phyloP scores from a whole-genome alignment of 2,797 vertebrate species.

The Pyrocephalus nanus region DNA sequence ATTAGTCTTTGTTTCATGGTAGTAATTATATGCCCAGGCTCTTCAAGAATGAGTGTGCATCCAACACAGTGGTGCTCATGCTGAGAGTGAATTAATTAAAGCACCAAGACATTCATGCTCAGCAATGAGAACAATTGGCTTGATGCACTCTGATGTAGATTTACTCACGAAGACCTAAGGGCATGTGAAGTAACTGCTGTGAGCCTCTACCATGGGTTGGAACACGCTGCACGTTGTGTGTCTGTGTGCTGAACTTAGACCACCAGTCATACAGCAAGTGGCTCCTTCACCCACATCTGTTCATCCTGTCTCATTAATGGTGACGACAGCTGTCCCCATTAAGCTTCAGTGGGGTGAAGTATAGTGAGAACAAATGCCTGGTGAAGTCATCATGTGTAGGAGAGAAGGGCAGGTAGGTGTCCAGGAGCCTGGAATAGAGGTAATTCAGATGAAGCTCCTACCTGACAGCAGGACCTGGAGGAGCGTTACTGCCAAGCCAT shows the following conservation, averaged over 20 bases:
- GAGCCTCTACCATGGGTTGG: neutral
- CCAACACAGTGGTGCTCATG: neutral
- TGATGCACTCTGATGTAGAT: neutral
- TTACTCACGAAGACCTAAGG: neutral
- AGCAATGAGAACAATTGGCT: neutral
- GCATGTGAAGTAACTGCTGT: neutral
- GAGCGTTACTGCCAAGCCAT: slow-evolving; percentile 5
- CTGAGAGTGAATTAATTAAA: slow-evolving; percentile 58
- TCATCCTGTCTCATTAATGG: neutral
- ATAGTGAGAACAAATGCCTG: neutral
- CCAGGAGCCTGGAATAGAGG: neutral
- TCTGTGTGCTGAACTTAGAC: neutral
- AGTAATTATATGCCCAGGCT: neutral
- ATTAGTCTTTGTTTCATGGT: slow-evolving; percentile 12
- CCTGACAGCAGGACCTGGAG: slow-evolving; percentile 28
- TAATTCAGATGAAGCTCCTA: neutral
- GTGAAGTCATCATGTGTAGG: neutral
- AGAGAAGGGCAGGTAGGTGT: neutral
- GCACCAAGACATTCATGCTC: slow-evolving; percentile 4
- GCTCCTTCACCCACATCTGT: slow-evolving; percentile 14
- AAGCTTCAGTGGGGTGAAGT: slow-evolving; percentile 3
- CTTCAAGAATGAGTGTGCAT: neutral
- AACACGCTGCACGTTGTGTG: neutral
- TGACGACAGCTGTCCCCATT: slow-evolving; percentile 3
- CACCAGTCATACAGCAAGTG: slow-evolving; percentile 3